Conservation (phyloP, 2,797 vertebrate species). For the Fistularia commersonii region DNA sequence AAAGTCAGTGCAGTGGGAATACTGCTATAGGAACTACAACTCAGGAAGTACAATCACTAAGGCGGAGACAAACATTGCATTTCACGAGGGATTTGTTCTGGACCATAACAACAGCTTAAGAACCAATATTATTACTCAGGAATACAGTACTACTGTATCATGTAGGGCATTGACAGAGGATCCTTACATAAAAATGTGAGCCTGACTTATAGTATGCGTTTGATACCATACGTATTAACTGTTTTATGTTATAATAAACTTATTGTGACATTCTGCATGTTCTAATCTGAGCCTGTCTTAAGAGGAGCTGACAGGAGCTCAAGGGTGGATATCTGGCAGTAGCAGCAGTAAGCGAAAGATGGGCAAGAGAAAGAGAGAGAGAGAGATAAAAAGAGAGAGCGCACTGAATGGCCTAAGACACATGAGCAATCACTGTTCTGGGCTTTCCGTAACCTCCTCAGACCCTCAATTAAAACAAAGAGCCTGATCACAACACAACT, state of each 20-base stretch:
- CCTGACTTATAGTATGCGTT: too few species aligned
- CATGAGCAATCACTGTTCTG: conserved; percentile 38
- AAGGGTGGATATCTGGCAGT: conserved; percentile 57
- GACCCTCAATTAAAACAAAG: conserved; percentile 36
- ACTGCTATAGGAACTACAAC: conserved; percentile 49
- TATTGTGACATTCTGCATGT: conserved; percentile 70
- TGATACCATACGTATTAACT: conserved; percentile 8
- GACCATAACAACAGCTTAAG: conserved; percentile 20
- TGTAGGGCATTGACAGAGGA: not conserved
- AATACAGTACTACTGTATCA: conserved; percentile 35
- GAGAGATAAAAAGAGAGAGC: conserved; percentile 32
- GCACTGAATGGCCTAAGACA: conserved; percentile 32
- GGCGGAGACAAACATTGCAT: conserved; percentile 30
- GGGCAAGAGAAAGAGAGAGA: too few species aligned
- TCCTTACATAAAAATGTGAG: too few species aligned
- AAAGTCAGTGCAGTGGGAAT: conserved; percentile 40
- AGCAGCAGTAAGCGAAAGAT: conserved; percentile 23
- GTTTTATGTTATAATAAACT: conserved; percentile 49
- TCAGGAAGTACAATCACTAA: conserved; percentile 50
- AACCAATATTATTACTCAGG: conserved; percentile 15
- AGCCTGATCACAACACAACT: conserved; percentile 48
- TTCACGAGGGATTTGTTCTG: conserved; percentile 40
- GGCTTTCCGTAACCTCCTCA: conserved; percentile 52
- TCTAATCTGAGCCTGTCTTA: conserved; percentile 59
- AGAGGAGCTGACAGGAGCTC: conserved; percentile 68